These are phyloP conservation scores for Lepus americanus DNA, from an alignment of 2,113 vertebrate species.

Conservation along the genomic window DNA sequence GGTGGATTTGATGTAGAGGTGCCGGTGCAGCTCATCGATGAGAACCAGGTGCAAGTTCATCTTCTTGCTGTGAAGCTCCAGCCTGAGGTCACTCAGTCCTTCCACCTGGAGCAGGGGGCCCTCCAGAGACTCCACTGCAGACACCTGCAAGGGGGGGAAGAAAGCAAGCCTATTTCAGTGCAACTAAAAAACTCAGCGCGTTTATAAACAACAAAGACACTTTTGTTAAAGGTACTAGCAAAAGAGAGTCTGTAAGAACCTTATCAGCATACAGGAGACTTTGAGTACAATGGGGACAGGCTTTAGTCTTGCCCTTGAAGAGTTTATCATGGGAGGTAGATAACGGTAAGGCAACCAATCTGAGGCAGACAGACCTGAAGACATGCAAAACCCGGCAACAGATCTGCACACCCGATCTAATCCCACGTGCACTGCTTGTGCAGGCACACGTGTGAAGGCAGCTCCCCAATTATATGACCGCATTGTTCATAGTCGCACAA, in stretches of 20 bases:
- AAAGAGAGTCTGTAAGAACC: constrained; percentile 8
- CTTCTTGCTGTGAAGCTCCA: constrained; percentile 99
- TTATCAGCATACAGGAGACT: not conserved
- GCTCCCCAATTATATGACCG: not conserved
- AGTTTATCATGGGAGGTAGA: not conserved
- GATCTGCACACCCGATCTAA: not conserved
- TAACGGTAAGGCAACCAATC: not conserved
- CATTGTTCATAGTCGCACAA: constrained; percentile 2
- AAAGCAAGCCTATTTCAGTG: not conserved
- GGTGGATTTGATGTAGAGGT: constrained; percentile 98
- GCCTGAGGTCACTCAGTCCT: constrained; percentile 95
- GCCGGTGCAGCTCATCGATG: constrained; percentile 97
- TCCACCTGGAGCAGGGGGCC: constrained; percentile 97
- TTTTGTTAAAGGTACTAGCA: not conserved
- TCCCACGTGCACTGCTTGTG: not conserved
- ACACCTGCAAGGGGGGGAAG: constrained; percentile 89
- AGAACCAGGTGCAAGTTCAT: constrained; percentile 98
- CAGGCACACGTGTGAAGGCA: not conserved
- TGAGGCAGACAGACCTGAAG: not conserved
- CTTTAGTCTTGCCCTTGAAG: not conserved
- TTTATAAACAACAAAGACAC: not conserved
- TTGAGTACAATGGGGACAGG: not conserved
- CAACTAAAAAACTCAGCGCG: not conserved
- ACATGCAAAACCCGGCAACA: not conserved
- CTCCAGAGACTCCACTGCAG: constrained; percentile 95